Evolutionary conservation across 2,797 vertebrate species (phyloP).

Genomic region (Macrochelys suwanniensis): DNA sequence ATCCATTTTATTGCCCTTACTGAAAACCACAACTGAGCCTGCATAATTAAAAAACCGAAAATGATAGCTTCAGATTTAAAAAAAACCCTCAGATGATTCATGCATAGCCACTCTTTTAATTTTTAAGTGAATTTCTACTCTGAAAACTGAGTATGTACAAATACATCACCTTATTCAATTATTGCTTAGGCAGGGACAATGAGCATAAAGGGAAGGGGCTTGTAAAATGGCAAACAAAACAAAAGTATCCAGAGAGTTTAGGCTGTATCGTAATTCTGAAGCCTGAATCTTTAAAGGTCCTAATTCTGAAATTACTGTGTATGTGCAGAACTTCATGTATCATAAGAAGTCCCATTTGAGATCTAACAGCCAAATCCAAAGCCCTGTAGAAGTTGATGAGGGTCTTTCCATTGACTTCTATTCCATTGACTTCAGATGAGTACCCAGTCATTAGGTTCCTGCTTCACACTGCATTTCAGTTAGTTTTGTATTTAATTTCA

Average conservation of each 20-base stretch:
- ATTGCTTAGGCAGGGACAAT: not conserved
- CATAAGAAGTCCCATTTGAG: not conserved
- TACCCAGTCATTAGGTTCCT: not conserved
- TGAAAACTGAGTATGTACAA: not conserved
- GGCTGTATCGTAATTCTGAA: not conserved
- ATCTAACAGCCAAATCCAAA: not conserved
- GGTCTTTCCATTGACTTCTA: not conserved
- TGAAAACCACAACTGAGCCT: not conserved
- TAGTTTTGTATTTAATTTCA: constrained; percentile 26
- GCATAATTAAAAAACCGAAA: not conserved
- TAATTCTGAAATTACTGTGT: not conserved
- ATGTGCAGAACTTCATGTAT: not conserved
- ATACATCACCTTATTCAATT: not conserved
- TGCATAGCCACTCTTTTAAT: not conserved
- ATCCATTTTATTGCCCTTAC: not conserved
- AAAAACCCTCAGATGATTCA: not conserved
- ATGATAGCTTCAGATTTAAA: not conserved
- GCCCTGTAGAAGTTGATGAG: not conserved
- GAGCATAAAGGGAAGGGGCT: not conserved
- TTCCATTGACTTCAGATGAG: not conserved
- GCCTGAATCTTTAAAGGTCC: not conserved
- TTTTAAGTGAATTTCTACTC: not conserved
- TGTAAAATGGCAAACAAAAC: not conserved
- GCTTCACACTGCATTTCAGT: not conserved
- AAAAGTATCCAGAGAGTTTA: not conserved